Evolutionary conservation across 2,797 vertebrate genomes (phyloP), one percentile per base, ranked within the genome.

Genomic region (Rhynchonycteris naso): DNA sequence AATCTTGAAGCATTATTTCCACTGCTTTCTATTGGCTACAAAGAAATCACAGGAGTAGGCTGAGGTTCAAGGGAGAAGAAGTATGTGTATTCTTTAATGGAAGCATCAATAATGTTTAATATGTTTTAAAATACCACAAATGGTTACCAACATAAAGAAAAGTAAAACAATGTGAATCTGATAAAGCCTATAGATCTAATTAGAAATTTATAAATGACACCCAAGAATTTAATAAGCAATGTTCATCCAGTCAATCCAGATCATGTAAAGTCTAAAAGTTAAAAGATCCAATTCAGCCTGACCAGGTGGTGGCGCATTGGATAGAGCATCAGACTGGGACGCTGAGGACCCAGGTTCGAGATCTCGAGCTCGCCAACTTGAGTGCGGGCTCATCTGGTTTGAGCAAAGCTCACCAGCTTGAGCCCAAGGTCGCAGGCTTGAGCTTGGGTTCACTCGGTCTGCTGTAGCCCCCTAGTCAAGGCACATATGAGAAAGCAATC

Each of bases 51-150:
- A 59, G n/a, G 1, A 82, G 38, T 78, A 74, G 71, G 5, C 7
- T 93, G 52, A 90, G n/a, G 84, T 88, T 80, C 59, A 63, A 75
- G 16, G 7, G 5, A 2, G 50, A 75, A 91, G 4, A 75, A 91
- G 4, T 6, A 63, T 14, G 28, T 52, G 56, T 15, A 79, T 9
- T 69, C 59, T 69, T 91, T 76, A 28, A 11, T 22, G 9, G 7
- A 2, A 76, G 3, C n/a, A 7, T 61, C 4, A 59, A 59, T 50
- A 79, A 11, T 5, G 2, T 79, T 75, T 79, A 74, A 47, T 4
- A 68, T 21, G 3, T 90, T 87, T 87, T 50, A 79, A 87, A 94
- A 68, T 72, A 52, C 47, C 52, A 63, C 21, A 90, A 83, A 68
- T 81, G 10, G 4, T 21, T 26, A 84, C 14, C 38, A 65, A 69